Percentiles rank a stretch among this genome's conserved stretches.
phyloP scores from a whole-genome alignment of 2,797 vertebrate species.

The Neosilurus hyrtlii region DNA sequence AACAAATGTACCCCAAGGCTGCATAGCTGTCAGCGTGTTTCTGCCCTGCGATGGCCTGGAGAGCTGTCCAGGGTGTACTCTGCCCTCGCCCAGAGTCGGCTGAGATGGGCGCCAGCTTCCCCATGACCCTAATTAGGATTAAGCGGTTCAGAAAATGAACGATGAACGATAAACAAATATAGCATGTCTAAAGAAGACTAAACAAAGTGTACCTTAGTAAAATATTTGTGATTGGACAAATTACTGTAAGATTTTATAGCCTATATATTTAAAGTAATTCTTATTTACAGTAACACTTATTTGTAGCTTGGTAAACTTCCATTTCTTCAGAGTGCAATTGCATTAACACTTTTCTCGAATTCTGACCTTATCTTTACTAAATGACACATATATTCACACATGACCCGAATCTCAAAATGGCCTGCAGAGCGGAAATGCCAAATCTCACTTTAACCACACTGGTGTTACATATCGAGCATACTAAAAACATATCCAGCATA shows the following conservation, averaged over 20 bases:
- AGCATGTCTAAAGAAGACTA: neutral
- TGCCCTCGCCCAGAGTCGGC: too few relatives aligned
- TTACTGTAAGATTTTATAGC: neutral
- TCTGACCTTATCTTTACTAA: neutral
- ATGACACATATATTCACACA: neutral
- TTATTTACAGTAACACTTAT: neutral
- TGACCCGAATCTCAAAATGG: slow-evolving; percentile 30
- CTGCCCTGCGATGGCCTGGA: too few relatives aligned
- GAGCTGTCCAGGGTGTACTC: too few relatives aligned
- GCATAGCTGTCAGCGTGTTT: too few relatives aligned
- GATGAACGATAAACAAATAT: neutral
- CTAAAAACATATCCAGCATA: neutral
- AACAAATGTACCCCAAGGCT: too few relatives aligned
- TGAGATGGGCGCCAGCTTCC: too few relatives aligned
- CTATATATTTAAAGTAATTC: neutral
- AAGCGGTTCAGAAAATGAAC: too few relatives aligned
- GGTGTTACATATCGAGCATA: neutral
- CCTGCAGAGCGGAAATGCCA: slow-evolving; percentile 32
- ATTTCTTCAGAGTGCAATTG: neutral
- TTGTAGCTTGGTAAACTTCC: neutral
- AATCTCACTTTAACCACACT: slow-evolving; percentile 21
- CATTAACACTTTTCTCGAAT: neutral
- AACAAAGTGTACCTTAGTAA: neutral
- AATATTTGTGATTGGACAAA: neutral
- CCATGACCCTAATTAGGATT: too few relatives aligned